Conservation (phyloP, 2,888 invertebrate genomes). For the Erebia palarica region DNA sequence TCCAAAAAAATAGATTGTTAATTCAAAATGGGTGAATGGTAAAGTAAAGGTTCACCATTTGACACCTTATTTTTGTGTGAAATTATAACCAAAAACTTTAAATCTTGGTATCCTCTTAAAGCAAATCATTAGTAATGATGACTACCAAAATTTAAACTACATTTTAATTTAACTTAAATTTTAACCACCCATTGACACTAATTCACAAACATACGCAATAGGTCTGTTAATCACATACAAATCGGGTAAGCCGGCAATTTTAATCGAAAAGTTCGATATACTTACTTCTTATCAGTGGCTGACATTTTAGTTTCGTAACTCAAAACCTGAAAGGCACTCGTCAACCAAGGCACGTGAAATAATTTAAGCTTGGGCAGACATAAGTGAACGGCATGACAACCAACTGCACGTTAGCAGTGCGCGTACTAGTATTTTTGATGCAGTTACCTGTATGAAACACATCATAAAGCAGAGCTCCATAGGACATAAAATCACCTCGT, state of each 20-base stretch:
- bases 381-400: background rate
- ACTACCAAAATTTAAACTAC: no score
- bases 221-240: constrained; percentile 5
- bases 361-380: background rate
- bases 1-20: no score
- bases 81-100: no score
- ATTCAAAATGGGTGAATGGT: no score
- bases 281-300: constrained; percentile 9
- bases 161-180: no score
- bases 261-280: constrained; percentile 14
- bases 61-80: no score
- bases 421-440: background rate
- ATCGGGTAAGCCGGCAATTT: constrained; percentile 15
- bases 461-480: no score
- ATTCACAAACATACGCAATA: background rate
- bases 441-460: no score
- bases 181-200: background rate
- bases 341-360: constrained; percentile 11
- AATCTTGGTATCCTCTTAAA: no score
- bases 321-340: constrained; percentile 9
- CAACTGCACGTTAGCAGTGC: background rate
- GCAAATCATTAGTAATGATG: no score
- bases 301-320: constrained; percentile 22
- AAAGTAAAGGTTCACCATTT: no score
- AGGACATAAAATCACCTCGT: no score